Evolutionary conservation across 2,113 vertebrate species (phyloP).

Genomic region (Noctilio leporinus): DNA sequence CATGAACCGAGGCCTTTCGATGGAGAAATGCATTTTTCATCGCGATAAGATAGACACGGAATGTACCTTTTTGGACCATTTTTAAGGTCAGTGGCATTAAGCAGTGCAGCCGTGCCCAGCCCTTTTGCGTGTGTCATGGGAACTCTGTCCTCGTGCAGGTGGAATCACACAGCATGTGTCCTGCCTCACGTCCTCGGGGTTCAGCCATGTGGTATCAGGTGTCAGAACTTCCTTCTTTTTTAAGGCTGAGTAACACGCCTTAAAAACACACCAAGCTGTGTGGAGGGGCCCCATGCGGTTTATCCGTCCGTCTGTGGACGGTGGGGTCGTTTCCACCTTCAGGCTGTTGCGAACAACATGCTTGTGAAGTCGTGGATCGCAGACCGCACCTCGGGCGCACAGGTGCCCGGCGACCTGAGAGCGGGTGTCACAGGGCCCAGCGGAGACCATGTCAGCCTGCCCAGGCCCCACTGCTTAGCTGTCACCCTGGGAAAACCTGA

Average conservation of each 20-base stretch:
- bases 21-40: neutral
- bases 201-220: rapidly evolving
- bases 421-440: rapidly evolving
- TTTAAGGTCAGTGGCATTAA: neutral
- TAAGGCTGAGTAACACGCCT: neutral
- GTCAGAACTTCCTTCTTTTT: neutral
- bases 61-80: neutral
- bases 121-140: neutral
- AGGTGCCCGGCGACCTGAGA: neutral
- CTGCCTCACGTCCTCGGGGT: neutral
- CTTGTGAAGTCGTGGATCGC: rapidly evolving
- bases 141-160: rapidly evolving
- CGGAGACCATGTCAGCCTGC: neutral
- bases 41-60: too few relatives aligned
- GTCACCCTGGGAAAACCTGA: too few relatives aligned
- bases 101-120: neutral
- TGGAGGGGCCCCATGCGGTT: rapidly evolving
- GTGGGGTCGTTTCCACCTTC: too few relatives aligned
- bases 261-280: too few relatives aligned
- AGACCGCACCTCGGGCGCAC: rapidly evolving
- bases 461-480: neutral
- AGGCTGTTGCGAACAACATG: neutral
- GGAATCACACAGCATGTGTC: neutral
- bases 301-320: rapidly evolving
- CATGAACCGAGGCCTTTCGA: rapidly evolving